These are phyloP conservation scores for Hydropotes inermis DNA, from an alignment of 2,113 vertebrate genomes.

Conservation along the genomic window DNA sequence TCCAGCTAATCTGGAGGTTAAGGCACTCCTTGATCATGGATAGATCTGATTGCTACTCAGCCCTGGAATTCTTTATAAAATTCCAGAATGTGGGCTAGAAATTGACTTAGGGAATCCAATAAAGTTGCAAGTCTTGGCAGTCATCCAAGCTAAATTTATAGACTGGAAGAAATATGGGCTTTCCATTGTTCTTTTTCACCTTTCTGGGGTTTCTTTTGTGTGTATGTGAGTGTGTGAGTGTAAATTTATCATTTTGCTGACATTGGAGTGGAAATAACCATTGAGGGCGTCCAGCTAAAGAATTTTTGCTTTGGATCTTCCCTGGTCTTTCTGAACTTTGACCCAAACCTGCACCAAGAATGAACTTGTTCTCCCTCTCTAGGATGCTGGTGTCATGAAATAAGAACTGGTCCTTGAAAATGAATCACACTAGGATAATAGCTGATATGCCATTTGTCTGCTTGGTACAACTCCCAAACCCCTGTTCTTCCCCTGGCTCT, in stretches of 20 bases:
- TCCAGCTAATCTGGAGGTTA: slow-evolving; percentile 69
- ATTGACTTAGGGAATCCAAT: slow-evolving; percentile 75
- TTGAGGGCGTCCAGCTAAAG: slow-evolving; percentile 20
- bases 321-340: slow-evolving; percentile 54
- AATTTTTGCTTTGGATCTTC: slow-evolving; percentile 43
- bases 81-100: slow-evolving; percentile 76
- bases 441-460: slow-evolving; percentile 5
- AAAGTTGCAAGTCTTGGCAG: slow-evolving; percentile 71
- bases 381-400: slow-evolving; percentile 39
- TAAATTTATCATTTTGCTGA: slow-evolving; percentile 72
- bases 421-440: not conserved
- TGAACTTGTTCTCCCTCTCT: slow-evolving; percentile 42
- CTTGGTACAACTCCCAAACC: not conserved
- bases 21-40: slow-evolving; percentile 74
- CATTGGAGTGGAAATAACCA: slow-evolving; percentile 30
- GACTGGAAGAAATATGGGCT: slow-evolving; percentile 76
- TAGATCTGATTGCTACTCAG: slow-evolving; percentile 64
- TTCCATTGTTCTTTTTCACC: slow-evolving; percentile 77
- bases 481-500: not conserved
- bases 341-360: slow-evolving; percentile 45
- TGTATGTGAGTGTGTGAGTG: not conserved
- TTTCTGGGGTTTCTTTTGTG: slow-evolving; percentile 69
- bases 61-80: slow-evolving; percentile 73
- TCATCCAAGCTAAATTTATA: slow-evolving; percentile 76
- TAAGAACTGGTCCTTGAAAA: slow-evolving; percentile 37